Conservation (phyloP, 2,888 invertebrate species). For the Stenchaetothrips biformis region DNA sequence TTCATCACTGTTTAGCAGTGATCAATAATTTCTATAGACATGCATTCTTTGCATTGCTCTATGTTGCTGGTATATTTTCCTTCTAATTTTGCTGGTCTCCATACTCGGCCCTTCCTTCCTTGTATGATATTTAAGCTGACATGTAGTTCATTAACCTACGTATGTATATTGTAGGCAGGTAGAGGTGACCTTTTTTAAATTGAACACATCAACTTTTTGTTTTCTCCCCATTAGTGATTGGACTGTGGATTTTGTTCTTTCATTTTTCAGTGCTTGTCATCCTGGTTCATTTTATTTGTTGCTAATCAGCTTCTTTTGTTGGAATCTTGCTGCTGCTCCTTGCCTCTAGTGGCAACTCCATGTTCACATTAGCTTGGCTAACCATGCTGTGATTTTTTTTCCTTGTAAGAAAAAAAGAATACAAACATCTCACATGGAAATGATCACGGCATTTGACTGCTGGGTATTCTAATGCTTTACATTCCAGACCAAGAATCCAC, state of each 20-base stretch:
- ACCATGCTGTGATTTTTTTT: no score
- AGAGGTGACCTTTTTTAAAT: no score
- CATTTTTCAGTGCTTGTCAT: neutral
- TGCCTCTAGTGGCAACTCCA: neutral
- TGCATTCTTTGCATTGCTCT: conserved; percentile 8
- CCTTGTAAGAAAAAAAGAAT: no score
- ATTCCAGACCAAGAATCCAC: no score
- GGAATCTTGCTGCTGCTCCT: neutral
- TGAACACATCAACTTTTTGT: neutral
- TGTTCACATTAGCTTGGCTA: neutral
- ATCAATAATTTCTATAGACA: neutral
- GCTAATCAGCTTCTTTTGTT: neutral
- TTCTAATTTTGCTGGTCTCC: neutral
- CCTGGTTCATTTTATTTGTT: neutral
- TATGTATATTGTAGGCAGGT: no score
- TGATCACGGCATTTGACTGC: no score
- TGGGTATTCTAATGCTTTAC: no score
- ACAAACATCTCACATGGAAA: no score
- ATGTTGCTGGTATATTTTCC: neutral
- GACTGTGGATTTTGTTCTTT: neutral
- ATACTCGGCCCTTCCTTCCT: neutral
- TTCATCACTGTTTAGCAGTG: neutral
- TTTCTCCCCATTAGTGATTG: no score
- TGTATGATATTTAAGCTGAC: no score
- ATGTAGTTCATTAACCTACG: no score